Evolutionary conservation across 2,113 vertebrate genomes (phyloP).

Genomic region (Gadus chalcogrammus): DNA sequence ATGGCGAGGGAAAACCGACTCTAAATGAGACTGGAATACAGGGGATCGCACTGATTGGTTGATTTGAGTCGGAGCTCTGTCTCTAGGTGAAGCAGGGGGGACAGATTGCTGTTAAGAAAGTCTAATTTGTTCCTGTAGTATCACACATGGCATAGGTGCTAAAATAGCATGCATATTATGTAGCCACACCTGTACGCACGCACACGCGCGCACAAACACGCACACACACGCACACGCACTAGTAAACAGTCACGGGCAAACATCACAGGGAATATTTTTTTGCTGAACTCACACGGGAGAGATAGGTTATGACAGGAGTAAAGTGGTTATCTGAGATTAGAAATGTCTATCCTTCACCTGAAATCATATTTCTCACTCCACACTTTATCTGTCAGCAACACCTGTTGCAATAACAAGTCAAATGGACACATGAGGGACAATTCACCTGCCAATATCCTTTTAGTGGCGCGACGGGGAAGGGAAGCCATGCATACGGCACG

Average conservation of each 20-base stretch:
- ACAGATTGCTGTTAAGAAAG: too few relatives aligned
- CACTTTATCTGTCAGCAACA: constrained; percentile 62
- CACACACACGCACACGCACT: constrained; percentile 16
- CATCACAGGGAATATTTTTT: background rate
- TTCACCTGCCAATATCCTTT: constrained; percentile 54
- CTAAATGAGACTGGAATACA: too few relatives aligned
- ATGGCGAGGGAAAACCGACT: too few relatives aligned
- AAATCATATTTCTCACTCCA: constrained; percentile 63
- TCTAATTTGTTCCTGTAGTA: background rate
- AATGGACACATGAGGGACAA: constrained; percentile 51
- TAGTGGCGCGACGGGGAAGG: constrained; percentile 36
- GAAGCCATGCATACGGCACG: constrained; percentile 24
- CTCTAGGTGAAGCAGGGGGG: too few relatives aligned
- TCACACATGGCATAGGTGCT: background rate
- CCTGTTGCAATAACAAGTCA: constrained; percentile 65
- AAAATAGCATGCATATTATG: background rate
- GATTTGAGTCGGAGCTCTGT: too few relatives aligned
- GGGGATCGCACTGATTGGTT: too few relatives aligned
- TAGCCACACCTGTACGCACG: constrained; percentile 8
- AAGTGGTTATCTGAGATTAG: constrained; percentile 68
- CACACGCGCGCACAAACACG: constrained; percentile 3
- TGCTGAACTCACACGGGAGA: constrained; percentile 49
- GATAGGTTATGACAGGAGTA: constrained; percentile 59
- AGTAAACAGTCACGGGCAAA: constrained; percentile 1
- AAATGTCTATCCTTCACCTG: constrained; percentile 64